phyloP scores from a whole-genome alignment of 2,797 vertebrate genomes.

The Takifugu ocellatus region DNA sequence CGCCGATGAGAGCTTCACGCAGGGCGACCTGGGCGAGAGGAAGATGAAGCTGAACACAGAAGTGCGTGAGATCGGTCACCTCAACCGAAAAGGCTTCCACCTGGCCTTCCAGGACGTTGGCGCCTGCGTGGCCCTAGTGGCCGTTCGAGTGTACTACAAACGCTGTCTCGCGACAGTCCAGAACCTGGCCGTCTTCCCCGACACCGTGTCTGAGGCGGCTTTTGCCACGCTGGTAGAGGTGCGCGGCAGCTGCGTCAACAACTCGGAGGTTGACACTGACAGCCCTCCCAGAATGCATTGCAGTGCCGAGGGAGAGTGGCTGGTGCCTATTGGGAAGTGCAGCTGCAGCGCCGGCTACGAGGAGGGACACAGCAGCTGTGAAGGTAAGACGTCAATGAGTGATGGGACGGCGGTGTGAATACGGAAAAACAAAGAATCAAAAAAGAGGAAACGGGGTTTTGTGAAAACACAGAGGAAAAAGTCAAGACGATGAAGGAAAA shows the following conservation, averaged over 20 bases:
- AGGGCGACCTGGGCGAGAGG: conserved; percentile 91
- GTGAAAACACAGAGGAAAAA: no score
- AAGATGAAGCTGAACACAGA: conserved; percentile 99
- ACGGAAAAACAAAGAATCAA: not conserved
- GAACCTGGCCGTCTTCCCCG: conserved; percentile 88
- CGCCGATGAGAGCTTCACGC: conserved; percentile 94
- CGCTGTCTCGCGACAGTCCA: conserved; percentile 86
- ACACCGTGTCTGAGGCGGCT: conserved; percentile 89
- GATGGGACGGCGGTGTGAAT: not conserved
- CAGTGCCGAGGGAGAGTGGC: conserved; percentile 93
- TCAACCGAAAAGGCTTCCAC: conserved; percentile 90
- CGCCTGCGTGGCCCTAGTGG: conserved; percentile 90
- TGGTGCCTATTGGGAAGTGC: conserved; percentile 93
- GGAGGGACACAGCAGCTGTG: conserved; percentile 88
- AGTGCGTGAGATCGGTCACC: conserved; percentile 91
- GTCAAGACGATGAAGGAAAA: no score
- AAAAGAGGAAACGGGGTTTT: not conserved
- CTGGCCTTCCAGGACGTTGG: conserved; percentile 95
- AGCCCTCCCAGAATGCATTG: conserved; percentile 95
- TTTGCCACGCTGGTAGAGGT: conserved; percentile 94
- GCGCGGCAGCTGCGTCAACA: conserved; percentile 86
- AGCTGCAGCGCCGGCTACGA: conserved; percentile 91
- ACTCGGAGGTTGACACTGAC: conserved; percentile 86
- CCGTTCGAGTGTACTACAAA: conserved; percentile 92
- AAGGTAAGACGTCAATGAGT: conserved; percentile 77